phyloP scores from a whole-genome alignment of 2,113 vertebrate genomes.

The Pogona vitticeps region DNA sequence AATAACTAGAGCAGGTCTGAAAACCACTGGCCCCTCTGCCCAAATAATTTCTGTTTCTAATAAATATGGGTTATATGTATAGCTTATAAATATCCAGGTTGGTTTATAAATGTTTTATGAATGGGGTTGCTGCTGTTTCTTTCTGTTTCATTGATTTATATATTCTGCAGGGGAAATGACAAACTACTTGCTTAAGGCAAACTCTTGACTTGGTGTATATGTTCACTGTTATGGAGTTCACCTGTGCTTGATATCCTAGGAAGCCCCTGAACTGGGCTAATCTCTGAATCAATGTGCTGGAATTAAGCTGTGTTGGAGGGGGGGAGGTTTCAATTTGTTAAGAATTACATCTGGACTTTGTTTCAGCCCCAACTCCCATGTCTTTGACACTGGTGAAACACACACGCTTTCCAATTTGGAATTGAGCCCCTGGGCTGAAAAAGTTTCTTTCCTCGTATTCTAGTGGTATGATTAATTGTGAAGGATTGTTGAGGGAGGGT shows the following conservation, averaged over 20 bases:
- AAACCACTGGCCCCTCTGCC: not conserved
- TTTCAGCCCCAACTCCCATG: too few relatives aligned
- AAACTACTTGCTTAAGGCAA: not conserved
- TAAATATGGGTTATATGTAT: too few relatives aligned
- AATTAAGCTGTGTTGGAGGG: not conserved
- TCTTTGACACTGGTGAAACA: too few relatives aligned
- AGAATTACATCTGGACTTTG: too few relatives aligned
- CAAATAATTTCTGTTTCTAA: not conserved
- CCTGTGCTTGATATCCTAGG: not conserved
- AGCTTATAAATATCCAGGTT: constrained; percentile 12
- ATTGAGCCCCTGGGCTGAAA: too few relatives aligned
- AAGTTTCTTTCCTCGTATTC: too few relatives aligned
- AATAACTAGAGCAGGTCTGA: not conserved
- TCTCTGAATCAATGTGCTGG: not conserved
- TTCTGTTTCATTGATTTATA: constrained; percentile 31
- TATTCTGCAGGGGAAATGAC: not conserved
- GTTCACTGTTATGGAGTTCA: not conserved
- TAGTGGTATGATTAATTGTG: not conserved
- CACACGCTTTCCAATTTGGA: too few relatives aligned
- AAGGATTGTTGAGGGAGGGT: not conserved
- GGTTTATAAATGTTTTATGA: constrained; percentile 28
- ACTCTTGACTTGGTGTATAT: not conserved
- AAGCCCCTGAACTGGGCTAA: not conserved
- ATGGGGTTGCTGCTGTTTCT: constrained; percentile 30
- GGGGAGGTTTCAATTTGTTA: not conserved